These are phyloP conservation scores for Neodiprion fabricii DNA, from an alignment of 1,140 invertebrate genomes.

Conservation along the genomic window DNA sequence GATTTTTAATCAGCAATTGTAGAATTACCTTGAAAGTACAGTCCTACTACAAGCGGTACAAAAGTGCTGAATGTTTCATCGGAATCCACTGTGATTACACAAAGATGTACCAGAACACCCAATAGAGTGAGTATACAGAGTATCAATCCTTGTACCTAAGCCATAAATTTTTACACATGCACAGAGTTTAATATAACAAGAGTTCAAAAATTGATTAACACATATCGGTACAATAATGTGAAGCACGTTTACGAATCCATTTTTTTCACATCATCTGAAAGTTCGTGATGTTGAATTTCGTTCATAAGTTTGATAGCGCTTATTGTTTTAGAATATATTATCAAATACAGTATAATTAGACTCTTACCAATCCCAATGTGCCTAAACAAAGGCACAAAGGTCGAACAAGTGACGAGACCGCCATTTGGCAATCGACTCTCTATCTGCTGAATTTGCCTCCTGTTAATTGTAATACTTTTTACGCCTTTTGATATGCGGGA, in stretches of 20 bases:
- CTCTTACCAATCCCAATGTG: not conserved
- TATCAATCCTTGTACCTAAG: slow-evolving; percentile 1
- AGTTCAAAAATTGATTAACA: too few species aligned
- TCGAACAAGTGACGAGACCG: not conserved
- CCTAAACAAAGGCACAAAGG: slow-evolving; percentile 1
- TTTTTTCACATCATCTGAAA: too few species aligned
- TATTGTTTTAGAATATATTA: too few species aligned
- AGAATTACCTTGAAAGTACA: slow-evolving; percentile 11
- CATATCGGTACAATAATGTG: too few species aligned
- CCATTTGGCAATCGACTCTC: not conserved
- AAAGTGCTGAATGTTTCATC: not conserved
- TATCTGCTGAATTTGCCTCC: too few species aligned
- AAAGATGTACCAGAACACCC: slow-evolving; percentile 2
- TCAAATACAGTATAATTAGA: not conserved
- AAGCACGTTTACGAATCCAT: too few species aligned
- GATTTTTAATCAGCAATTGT: too few species aligned
- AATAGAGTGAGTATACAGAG: not conserved
- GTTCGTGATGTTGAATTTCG: too few species aligned
- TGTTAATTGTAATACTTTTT: too few species aligned
- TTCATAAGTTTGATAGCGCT: too few species aligned
- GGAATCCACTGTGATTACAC: not conserved
- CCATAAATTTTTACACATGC: not conserved
- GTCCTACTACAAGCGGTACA: slow-evolving; percentile 5
- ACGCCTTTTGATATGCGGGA: not conserved
- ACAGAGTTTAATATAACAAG: too few species aligned